These are phyloP conservation scores for Coregonus clupeaformis DNA, from an alignment of 2,113 vertebrate genomes.

Conservation along the genomic window DNA sequence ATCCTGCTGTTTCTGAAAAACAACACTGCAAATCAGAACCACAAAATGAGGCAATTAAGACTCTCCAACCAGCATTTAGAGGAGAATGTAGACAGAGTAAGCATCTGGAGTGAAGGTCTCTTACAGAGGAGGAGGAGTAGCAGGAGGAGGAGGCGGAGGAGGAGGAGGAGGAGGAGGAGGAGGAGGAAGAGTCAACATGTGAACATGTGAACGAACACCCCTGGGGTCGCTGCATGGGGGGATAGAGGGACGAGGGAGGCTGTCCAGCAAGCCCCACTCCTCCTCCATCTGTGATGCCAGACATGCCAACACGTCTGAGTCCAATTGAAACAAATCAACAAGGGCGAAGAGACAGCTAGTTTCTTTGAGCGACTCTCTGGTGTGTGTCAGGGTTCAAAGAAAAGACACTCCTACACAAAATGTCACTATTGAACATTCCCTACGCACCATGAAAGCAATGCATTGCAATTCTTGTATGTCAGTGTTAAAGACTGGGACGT, in stretches of 20 bases:
- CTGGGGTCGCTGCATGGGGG: background rate
- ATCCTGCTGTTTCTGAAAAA: slow-evolving; percentile 10
- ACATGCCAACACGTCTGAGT: background rate
- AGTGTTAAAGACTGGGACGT: too few relatives aligned
- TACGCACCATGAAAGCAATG: too few relatives aligned
- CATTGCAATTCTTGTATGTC: too few relatives aligned
- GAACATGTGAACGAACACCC: background rate
- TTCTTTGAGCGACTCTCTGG: too few relatives aligned
- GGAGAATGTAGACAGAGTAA: background rate
- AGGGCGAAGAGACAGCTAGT: background rate
- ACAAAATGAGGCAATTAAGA: slow-evolving; percentile 5
- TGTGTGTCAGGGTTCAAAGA: too few relatives aligned
- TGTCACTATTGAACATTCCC: too few relatives aligned
- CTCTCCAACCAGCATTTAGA: background rate
- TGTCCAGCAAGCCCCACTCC: background rate
- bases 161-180: too few relatives aligned
- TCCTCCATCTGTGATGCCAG: background rate
- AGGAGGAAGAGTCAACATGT: too few relatives aligned
- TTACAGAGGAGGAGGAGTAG: background rate
- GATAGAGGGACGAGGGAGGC: background rate
- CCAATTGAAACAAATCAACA: slow-evolving; percentile 1
- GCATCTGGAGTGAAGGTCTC: background rate
- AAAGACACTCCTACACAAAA: too few relatives aligned
- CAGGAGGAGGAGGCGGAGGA: too few relatives aligned
- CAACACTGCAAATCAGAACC: background rate